Percentiles rank a stretch among this genome's conserved stretches.
phyloP scores from a whole-genome alignment of 2,113 vertebrate species.

The Seriola dumerili region DNA sequence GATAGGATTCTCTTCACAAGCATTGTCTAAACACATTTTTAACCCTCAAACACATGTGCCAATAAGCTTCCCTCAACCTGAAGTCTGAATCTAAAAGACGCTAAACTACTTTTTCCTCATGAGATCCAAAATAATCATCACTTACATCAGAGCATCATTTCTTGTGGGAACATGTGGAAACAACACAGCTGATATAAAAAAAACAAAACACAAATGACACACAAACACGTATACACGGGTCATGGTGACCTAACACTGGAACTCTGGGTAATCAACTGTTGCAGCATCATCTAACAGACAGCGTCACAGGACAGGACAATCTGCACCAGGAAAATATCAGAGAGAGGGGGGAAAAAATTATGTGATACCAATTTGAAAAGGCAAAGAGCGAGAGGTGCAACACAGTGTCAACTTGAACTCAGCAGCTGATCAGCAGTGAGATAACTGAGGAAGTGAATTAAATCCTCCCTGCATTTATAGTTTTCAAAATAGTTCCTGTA shows the following conservation, averaged over 20 bases:
- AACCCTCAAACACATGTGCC: too few relatives aligned
- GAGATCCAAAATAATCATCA: too few relatives aligned
- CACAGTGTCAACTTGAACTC: not conserved
- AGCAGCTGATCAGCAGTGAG: too few relatives aligned
- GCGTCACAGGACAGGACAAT: not conserved
- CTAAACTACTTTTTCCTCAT: too few relatives aligned
- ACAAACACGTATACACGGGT: not conserved
- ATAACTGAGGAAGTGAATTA: not conserved
- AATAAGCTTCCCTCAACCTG: too few relatives aligned
- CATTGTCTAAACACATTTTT: too few relatives aligned
- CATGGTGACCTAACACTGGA: slow-evolving; percentile 2
- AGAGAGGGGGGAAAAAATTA: slow-evolving; percentile 4
- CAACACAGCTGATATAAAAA: not conserved
- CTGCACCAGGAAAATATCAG: not conserved
- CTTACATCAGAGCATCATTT: too few relatives aligned
- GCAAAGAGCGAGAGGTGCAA: not conserved
- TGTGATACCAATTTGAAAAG: slow-evolving; percentile 4
- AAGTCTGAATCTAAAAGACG: too few relatives aligned
- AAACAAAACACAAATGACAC: not conserved
- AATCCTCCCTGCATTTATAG: not conserved
- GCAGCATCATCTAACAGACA: slow-evolving; percentile 10
- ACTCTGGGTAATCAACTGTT: slow-evolving; percentile 1
- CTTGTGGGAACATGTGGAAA: not conserved
- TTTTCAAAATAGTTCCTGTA: not conserved
- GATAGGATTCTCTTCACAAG: too few relatives aligned